Percentiles rank a stretch among this genome's conserved stretches.
phyloP scores from a whole-genome alignment of 2,888 invertebrate species.

The Trachelus iudaicus region DNA sequence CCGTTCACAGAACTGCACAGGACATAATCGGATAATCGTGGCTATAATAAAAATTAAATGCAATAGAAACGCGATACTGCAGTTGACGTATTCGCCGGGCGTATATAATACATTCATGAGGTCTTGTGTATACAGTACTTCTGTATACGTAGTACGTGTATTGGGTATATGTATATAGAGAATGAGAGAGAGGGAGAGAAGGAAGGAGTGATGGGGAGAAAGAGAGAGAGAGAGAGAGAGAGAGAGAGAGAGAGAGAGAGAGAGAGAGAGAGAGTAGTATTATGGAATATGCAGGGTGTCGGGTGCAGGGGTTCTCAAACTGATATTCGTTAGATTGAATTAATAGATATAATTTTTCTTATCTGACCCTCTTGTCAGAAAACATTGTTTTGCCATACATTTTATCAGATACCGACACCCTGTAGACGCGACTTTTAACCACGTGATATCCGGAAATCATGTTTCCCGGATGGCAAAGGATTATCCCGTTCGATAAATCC shows the following conservation, averaged over 20 bases:
- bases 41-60: slow-evolving; percentile 35
- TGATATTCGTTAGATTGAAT: background rate
- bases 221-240: background rate
- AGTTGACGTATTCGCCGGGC: slow-evolving; percentile 60
- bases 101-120: slow-evolving; percentile 59
- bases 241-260: background rate
- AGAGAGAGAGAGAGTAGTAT: slow-evolving; percentile 34
- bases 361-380: background rate
- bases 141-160: background rate
- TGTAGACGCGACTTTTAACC: background rate
- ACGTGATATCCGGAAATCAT: background rate
- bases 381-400: background rate
- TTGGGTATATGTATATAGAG: slow-evolving; percentile 8
- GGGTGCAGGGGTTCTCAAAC: slow-evolving; percentile 48
- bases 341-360: background rate
- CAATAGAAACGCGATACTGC: slow-evolving; percentile 50
- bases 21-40: background rate
- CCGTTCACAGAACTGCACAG: background rate
- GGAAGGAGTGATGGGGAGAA: slow-evolving; percentile 12
- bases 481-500: background rate
- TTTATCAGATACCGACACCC: background rate
- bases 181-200: background rate
- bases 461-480: background rate
- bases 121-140: background rate
- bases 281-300: slow-evolving; percentile 49